Conservation (phyloP, 2,113 vertebrate species). For the Paracanthobrama guichenoti region DNA sequence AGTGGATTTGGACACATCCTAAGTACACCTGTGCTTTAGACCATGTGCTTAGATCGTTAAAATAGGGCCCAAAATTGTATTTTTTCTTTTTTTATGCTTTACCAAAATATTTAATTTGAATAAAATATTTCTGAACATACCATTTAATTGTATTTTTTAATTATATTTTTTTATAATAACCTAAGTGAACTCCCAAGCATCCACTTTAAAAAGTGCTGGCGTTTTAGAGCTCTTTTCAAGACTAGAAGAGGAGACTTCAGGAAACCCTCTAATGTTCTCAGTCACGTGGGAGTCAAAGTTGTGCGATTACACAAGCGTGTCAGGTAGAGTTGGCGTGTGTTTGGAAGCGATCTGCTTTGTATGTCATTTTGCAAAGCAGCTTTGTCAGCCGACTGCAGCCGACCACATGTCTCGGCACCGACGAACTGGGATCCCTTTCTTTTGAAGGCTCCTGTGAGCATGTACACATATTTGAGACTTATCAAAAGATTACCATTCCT, state of each 20-base stretch:
- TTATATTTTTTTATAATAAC: neutral
- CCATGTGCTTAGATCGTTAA: too few relatives aligned
- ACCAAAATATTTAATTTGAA: too few relatives aligned
- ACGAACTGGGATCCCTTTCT: neutral
- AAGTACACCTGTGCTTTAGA: too few relatives aligned
- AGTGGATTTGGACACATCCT: too few relatives aligned
- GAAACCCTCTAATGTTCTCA: neutral
- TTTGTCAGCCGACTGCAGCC: neutral
- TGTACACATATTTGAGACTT: neutral
- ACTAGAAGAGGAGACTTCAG: neutral
- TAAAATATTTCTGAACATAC: too few relatives aligned
- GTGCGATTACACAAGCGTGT: neutral
- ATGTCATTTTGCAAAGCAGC: slow-evolving; percentile 41
- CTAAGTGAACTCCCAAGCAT: too few relatives aligned
- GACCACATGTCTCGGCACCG: neutral
- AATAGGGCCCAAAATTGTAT: too few relatives aligned
- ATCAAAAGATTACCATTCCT: slow-evolving; percentile 11
- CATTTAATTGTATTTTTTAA: too few relatives aligned
- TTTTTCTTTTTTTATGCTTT: too few relatives aligned
- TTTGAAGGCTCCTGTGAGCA: neutral
- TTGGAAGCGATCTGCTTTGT: slow-evolving; percentile 25
- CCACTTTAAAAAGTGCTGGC: neutral
- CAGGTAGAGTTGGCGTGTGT: neutral
- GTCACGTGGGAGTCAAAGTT: neutral
- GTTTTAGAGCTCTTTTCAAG: neutral